Conservation (phyloP, 2,888 invertebrate genomes). For the Philhelius pedissequus region DNA sequence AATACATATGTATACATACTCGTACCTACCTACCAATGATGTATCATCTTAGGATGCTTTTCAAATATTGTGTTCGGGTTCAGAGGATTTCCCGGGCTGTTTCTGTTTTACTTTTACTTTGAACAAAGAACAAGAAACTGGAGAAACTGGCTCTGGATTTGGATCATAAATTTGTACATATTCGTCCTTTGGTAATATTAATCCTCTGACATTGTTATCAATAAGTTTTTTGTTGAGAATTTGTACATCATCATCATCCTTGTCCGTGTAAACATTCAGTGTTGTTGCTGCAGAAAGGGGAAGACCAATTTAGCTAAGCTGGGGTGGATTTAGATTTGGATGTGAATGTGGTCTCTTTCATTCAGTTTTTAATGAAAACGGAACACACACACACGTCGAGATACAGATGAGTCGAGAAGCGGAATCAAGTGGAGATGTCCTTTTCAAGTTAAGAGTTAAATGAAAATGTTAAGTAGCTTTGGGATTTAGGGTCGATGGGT, state of each 20-base stretch:
- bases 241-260: slow-evolving; percentile 40
- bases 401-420: slow-evolving; percentile 1
- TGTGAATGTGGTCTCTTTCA: background rate
- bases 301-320: background rate
- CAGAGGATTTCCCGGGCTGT: background rate
- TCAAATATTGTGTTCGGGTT: slow-evolving; percentile 3
- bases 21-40: background rate
- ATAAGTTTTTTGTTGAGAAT: slow-evolving; percentile 59
- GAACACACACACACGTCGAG: background rate
- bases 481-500: slow-evolving; percentile 60
- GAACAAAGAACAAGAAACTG: background rate
- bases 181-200: slow-evolving; percentile 66
- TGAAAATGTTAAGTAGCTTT: slow-evolving; percentile 66
- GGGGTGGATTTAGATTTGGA: too few relatives aligned
- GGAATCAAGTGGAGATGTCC: slow-evolving; percentile 49
- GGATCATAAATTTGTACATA: slow-evolving; percentile 37
- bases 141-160: background rate
- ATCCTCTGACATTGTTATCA: slow-evolving; percentile 67
- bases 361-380: slow-evolving; percentile 41
- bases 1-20: slow-evolving; percentile 27
- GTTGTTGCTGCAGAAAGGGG: background rate
- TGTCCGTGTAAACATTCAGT: slow-evolving; percentile 28
- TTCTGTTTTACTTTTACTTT: background rate
- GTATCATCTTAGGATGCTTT: slow-evolving; percentile 50
- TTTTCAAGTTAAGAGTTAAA: slow-evolving; percentile 65